Conservation (phyloP, 1,140 invertebrate genomes). For the Drosophila athabasca region DNA sequence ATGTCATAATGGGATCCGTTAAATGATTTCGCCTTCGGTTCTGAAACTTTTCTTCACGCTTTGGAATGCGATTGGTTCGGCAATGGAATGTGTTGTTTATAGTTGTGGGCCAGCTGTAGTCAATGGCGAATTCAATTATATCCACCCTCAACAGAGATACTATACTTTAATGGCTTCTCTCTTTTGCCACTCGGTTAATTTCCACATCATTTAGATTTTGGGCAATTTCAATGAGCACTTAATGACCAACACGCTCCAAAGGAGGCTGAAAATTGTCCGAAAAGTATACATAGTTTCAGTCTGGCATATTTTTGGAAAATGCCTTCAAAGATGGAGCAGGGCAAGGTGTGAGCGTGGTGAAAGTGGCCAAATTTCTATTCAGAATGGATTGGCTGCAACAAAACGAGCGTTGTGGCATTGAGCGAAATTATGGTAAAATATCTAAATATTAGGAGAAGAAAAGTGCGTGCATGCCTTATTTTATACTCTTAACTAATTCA, state of each 20-base stretch:
- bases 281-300: conserved; percentile 25
- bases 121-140: background rate
- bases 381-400: too few relatives aligned
- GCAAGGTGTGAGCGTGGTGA: conserved; percentile 34
- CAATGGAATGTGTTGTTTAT: conserved; percentile 34
- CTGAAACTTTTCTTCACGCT: conserved; percentile 48
- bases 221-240: conserved; percentile 35
- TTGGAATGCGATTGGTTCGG: conserved; percentile 41
- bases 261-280: conserved; percentile 40
- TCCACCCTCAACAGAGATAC: conserved; percentile 10
- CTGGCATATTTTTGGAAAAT: background rate
- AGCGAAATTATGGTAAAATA: too few relatives aligned
- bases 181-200: conserved; percentile 6
- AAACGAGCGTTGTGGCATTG: too few relatives aligned
- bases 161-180: conserved; percentile 9
- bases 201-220: conserved; percentile 25
- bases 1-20: conserved; percentile 63
- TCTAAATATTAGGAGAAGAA: too few relatives aligned
- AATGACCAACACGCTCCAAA: conserved; percentile 18
- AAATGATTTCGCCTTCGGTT: conserved; percentile 38
- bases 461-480: too few relatives aligned
- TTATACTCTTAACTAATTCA: too few relatives aligned
- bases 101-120: conserved; percentile 4
- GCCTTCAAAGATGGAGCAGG: too few relatives aligned
- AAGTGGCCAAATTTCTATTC: conserved; percentile 20